Percentiles rank a stretch among this genome's conserved stretches.
Conservation (phyloP, 2,797 vertebrate genomes). For the Hemitrygon akajei region DNA sequence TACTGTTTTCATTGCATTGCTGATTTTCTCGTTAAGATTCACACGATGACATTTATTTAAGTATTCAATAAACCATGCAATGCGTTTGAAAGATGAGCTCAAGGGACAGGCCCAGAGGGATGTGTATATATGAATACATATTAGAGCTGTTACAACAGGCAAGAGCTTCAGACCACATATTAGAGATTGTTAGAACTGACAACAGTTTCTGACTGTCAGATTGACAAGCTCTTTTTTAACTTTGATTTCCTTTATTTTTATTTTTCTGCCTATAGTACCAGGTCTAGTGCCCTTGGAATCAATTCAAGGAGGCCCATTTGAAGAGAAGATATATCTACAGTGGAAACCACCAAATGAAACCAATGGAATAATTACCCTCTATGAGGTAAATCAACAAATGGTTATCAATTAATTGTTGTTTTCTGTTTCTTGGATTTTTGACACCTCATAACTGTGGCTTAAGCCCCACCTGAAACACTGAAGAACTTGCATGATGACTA, state of each 20-base stretch:
- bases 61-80: constrained; percentile 15
- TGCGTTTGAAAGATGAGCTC: background rate
- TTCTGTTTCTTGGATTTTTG: background rate
- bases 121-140: background rate
- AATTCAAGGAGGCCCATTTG: constrained; percentile 86
- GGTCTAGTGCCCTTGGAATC: constrained; percentile 84
- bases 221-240: background rate
- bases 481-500: no score
- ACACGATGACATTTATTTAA: background rate
- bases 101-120: background rate
- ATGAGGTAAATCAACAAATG: constrained; percentile 69
- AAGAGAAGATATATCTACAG: constrained; percentile 96
- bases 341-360: constrained; percentile 97
- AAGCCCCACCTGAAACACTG: background rate
- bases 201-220: background rate
- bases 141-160: background rate
- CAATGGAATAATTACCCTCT: constrained; percentile 91
- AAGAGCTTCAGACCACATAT: background rate
- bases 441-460: background rate
- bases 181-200: background rate
- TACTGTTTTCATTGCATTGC: background rate
- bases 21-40: constrained; percentile 4
- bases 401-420: background rate
- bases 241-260: background rate
- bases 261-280: constrained; percentile 63